Evolutionary conservation across 1,140 invertebrate genomes (phyloP), one percentile per base, ranked within the genome.

Genomic region (Leptoteleia sp.): DNA sequence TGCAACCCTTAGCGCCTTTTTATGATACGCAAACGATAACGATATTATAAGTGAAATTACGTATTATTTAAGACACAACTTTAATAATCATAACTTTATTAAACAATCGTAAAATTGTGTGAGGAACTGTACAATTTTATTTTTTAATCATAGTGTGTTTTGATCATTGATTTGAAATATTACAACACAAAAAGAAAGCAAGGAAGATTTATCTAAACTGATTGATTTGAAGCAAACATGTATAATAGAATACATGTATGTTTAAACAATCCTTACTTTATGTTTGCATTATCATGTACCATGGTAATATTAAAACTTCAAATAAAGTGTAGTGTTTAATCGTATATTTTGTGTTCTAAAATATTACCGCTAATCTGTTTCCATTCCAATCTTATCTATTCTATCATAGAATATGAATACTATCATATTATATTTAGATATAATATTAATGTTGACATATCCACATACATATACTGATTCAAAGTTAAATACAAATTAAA

Each of bases 201-300:
- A 29, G 9, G 22, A 25, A 62, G 9, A 42, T 8, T 9, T 15
- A 45, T 62, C 40, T 65, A 50, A 64, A 64, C 57, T 62, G 42
- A 11, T 65, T 33, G 11, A 73, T 47, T 22, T 62, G 42, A 13
- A 48, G 47, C 35, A 62, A 62, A 47, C 11, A 27, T 76, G 52
- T 76, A 61, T 45, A 55, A 64, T 75, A 76, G 64, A 48, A 61
- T 61, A 62, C 42, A 54, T 55, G 57, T 62, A 76, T 54, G 47
- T 45, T 27, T 48, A 61, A 48, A 54, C 47, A 67, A 43, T 67
- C 43, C 33, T 62, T 78, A 40, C 72, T 62, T 71, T 65, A 64
- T 15, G 50, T 82, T 85, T 82, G 80, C 78, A 85, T 87, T 83
- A 85, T 86, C 86, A 86, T 88, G 82, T 88, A 88, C 80, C 83